Base-by-base conservation (phyloP, 2,888 invertebrate species). In the Mythimna lalbum region DNA sequence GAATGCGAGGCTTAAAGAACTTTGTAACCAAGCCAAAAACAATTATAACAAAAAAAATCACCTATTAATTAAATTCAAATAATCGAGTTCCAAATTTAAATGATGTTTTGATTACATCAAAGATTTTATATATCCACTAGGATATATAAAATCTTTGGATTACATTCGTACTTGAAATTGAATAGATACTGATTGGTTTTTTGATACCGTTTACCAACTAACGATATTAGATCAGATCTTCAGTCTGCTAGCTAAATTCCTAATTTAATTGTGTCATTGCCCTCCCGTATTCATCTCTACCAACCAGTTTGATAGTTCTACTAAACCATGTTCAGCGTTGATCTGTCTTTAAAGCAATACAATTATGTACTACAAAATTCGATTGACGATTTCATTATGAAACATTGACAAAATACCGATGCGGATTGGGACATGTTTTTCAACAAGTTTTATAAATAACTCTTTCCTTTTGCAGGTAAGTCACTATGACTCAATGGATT, bases 381-480 rank as follows among this genome's bases (percentile, higher is more conserved):
- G 59, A 57, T 73, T 77, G 69, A 78, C 59, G 50, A 53, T 55
- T 60, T 67, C 65, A 80, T 66, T 66, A 76, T 75, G 57, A 36
- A 31, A 53, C 78, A 81, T 63, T 81, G 61, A 74, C 71, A 73
- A 68, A 78, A 78, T 82, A 63, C 68, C 73, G 59, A 65, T 60
- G 50, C 64, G 27, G 59, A 55, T 72, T 79, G 59, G 31, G 55
- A 76, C 73, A 73, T 74, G 76, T 80, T 74, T 68, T 70, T 82
- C 63, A 73, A 70, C 72, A 72, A 52, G 36, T 53, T 72, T 72
- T 71, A 63, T 80, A 69, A 80, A 79, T 73, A 80, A 69, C 63
- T 75, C 63, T 81, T 81, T 76, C 67, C 84, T 86, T 80, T 85
- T 82, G 57, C 89, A 90, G 89, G 89, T 89, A 89, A 89, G 90